A percentile compares a stretch with the other conserved stretches of the same genome.
Evolutionary conservation across 2,113 vertebrate species (phyloP).

Genomic region (Hipposideros armiger): DNA sequence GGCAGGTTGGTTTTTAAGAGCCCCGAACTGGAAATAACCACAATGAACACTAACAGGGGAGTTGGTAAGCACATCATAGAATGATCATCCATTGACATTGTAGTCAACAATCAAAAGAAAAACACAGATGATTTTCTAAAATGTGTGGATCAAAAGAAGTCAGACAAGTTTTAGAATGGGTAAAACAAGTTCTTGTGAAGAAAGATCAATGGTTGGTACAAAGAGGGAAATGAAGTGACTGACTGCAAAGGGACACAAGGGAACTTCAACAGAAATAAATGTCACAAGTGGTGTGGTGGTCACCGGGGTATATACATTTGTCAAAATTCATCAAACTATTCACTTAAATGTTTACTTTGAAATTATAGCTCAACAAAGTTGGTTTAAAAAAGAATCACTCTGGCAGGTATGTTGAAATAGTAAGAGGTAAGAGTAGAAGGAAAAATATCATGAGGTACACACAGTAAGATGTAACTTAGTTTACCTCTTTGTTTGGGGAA

Average conservation of each 20-base stretch:
- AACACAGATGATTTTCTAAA: constrained; percentile 6
- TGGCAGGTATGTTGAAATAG: background rate
- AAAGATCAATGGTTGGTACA: background rate
- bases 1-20: background rate
- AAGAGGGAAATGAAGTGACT: background rate
- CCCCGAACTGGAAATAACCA: background rate
- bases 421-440: background rate
- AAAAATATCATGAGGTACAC: background rate
- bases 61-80: background rate
- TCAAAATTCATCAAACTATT: constrained; percentile 12
- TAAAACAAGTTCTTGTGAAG: background rate
- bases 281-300: background rate
- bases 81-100: background rate
- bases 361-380: background rate
- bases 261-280: background rate
- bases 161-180: background rate
- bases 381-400: background rate
- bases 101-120: background rate
- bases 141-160: background rate
- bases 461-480: background rate
- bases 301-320: background rate
- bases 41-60: background rate
- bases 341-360: background rate
- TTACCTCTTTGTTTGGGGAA: background rate
- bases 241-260: background rate